phyloP scores from a whole-genome alignment of 2,888 invertebrate genomes.

The Nymphalis polychloros region DNA sequence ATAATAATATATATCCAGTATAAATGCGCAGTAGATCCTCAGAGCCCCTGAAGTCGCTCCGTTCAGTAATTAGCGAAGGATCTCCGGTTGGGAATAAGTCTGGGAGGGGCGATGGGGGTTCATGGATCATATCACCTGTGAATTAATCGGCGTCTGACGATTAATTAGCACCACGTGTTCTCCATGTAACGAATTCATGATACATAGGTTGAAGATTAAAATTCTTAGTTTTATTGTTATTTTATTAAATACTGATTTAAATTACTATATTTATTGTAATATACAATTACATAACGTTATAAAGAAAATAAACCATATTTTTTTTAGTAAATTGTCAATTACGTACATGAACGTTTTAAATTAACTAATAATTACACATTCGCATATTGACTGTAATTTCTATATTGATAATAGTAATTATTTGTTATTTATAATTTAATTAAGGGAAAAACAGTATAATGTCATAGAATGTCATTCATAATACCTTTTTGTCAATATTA shows the following conservation, averaged over 20 bases:
- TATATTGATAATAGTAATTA: too few relatives aligned
- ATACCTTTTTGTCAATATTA: too few relatives aligned
- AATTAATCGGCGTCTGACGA: slow-evolving; percentile 77
- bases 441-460: too few relatives aligned
- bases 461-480: too few relatives aligned
- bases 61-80: slow-evolving; percentile 61
- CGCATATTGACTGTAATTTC: too few relatives aligned
- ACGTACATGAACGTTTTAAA: too few relatives aligned
- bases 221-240: not conserved
- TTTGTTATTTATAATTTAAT: too few relatives aligned
- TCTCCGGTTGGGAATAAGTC: slow-evolving; percentile 40
- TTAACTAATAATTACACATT: too few relatives aligned
- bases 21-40: slow-evolving; percentile 46
- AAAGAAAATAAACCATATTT: too few relatives aligned
- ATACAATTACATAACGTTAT: not conserved
- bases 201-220: slow-evolving; percentile 31
- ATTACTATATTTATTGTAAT: not conserved
- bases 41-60: slow-evolving; percentile 49
- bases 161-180: slow-evolving; percentile 74
- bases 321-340: too few relatives aligned
- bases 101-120: slow-evolving; percentile 46
- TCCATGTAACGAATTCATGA: slow-evolving; percentile 51
- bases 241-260: slow-evolving; percentile 23
- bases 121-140: slow-evolving; percentile 76
- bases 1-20: slow-evolving; percentile 17